Evolutionary conservation across 2,113 vertebrate genomes (phyloP).

Genomic region (Ceuthmochares aereus): DNA sequence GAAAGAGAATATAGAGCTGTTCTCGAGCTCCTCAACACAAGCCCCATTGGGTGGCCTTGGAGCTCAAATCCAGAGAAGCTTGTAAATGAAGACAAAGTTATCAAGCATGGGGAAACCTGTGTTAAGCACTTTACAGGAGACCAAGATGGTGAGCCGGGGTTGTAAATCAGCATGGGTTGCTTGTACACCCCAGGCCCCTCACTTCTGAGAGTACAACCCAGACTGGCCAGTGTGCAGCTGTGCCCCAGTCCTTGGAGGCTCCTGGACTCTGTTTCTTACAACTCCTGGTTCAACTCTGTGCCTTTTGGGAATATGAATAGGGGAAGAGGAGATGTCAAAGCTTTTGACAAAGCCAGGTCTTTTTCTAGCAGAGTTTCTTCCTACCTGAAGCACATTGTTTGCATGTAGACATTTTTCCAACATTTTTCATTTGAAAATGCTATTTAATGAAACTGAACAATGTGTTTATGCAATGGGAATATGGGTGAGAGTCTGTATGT

Average conservation of each 20-base stretch:
- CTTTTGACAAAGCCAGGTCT: background rate
- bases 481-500: background rate
- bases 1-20: background rate
- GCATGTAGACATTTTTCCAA: background rate
- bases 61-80: background rate
- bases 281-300: background rate
- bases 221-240: accelerated
- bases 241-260: background rate
- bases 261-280: background rate
- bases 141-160: background rate
- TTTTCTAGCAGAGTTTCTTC: background rate
- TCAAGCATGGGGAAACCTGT: background rate
- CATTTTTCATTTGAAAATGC: background rate
- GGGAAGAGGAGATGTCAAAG: background rate
- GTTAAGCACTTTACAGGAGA: background rate
- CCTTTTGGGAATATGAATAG: background rate
- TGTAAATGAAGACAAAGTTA: background rate
- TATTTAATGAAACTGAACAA: background rate
- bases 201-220: accelerated
- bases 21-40: background rate
- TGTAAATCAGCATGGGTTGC: accelerated
- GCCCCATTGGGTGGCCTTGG: background rate
- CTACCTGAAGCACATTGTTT: background rate
- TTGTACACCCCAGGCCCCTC: accelerated
- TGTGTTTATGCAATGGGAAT: background rate